Evolutionary conservation across 2,888 invertebrate genomes (phyloP).

Genomic region (Poecilus cupreus): DNA sequence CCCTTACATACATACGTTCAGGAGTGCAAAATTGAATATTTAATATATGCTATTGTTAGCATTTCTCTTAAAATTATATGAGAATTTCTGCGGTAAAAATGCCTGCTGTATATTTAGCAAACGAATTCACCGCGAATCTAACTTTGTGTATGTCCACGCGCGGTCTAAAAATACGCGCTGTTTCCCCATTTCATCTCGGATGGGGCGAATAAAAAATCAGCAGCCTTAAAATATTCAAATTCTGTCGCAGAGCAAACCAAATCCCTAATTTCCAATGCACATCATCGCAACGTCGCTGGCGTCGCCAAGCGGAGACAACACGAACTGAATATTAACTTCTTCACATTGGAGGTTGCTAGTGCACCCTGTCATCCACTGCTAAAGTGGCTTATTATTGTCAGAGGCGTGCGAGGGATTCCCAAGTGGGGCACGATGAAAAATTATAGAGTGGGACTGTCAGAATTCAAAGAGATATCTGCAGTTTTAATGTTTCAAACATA

Average conservation of each 20-base stretch:
- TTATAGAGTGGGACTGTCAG: no score
- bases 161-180: background rate
- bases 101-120: no score
- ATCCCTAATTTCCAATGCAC: constrained; percentile 42
- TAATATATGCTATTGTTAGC: no score
- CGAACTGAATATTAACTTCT: constrained; percentile 30
- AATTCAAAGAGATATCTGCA: no score
- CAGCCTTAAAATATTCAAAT: constrained; percentile 26
- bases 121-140: background rate
- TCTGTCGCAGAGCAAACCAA: constrained; percentile 2
- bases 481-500: no score
- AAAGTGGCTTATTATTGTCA: constrained; percentile 25
- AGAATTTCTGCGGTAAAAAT: no score
- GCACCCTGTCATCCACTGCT: constrained; percentile 4
- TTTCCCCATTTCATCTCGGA: background rate
- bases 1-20: no score
- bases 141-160: background rate
- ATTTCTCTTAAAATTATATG: no score
- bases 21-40: no score
- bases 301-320: constrained; percentile 16
- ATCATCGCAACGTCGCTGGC: constrained; percentile 4
- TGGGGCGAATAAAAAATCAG: background rate
- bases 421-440: background rate
- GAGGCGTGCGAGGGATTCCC: background rate
- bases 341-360: constrained; percentile 12